Percentiles rank a stretch among this genome's conserved stretches.
Conservation (phyloP, 2,113 vertebrate species). For the Salvelinus alpinus region DNA sequence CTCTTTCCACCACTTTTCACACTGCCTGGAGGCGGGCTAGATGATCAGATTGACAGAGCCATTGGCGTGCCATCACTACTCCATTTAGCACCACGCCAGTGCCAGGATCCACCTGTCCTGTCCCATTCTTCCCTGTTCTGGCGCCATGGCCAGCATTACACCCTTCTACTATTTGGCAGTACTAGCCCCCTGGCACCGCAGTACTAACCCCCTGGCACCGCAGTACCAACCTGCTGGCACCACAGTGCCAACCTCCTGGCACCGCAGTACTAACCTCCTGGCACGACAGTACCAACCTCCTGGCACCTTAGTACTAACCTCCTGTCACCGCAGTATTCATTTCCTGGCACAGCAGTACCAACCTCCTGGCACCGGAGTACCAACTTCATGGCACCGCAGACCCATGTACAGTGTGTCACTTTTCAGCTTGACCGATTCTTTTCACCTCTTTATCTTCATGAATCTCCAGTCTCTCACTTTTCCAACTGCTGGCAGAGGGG, state of each 20-base stretch:
- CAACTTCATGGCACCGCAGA: conserved; percentile 15
- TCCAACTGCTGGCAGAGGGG: conserved; percentile 29
- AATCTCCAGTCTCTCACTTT: not conserved
- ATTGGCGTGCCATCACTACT: not conserved
- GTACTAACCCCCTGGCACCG: no score
- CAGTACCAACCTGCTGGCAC: no score
- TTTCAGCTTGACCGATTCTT: not conserved
- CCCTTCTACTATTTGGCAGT: conserved; percentile 20
- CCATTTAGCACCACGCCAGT: not conserved
- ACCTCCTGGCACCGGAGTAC: not conserved
- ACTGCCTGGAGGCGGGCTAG: not conserved
- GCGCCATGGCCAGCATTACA: not conserved
- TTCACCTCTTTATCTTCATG: conserved; percentile 24
- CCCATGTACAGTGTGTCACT: not conserved
- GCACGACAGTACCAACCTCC: no score
- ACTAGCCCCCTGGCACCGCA: conserved; percentile 12
- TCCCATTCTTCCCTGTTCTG: conserved; percentile 16
- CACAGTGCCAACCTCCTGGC: no score
- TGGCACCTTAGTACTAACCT: no score
- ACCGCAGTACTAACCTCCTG: no score
- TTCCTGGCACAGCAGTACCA: no score
- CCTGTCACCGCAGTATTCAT: no score
- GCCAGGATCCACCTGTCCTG: not conserved
- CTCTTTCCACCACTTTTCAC: conserved; percentile 3
- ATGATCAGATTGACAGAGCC: not conserved